Evolutionary conservation across 1,140 invertebrate genomes (phyloP).

Genomic region (Eupeodes corollae): DNA sequence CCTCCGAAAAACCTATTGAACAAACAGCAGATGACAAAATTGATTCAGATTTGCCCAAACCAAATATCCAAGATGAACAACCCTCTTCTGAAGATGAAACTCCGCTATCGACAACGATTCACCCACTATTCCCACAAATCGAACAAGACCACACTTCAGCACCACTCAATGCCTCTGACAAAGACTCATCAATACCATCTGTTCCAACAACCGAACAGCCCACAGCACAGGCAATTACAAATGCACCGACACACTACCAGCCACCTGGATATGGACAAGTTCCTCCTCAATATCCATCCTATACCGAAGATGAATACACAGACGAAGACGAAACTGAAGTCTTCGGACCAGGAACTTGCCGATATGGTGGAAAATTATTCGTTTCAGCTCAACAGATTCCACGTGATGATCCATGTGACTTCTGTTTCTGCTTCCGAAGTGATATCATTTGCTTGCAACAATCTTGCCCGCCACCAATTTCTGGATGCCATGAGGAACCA

Average conservation of each 20-base stretch:
- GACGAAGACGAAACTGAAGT: conserved; percentile 58
- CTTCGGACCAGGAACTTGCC: conserved; percentile 77
- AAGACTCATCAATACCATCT: conserved; percentile 10
- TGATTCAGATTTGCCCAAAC: not conserved
- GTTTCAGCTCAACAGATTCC: conserved; percentile 91
- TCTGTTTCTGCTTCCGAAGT: conserved; percentile 93
- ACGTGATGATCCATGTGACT: conserved; percentile 85
- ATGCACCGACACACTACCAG: conserved; percentile 12
- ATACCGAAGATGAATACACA: conserved; percentile 48
- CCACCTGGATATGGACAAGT: conserved; percentile 30
- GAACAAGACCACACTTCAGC: conserved; percentile 7
- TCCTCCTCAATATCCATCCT: conserved; percentile 30
- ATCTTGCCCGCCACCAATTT: conserved; percentile 85
- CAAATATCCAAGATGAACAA: conserved; percentile 1
- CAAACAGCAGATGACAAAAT: not conserved
- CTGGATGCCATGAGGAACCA: conserved; percentile 78
- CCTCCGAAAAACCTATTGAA: not conserved
- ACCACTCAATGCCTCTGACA: conserved; percentile 13
- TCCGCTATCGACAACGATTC: conserved; percentile 15
- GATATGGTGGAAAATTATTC: conserved; percentile 83
- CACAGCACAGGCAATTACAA: conserved; percentile 8
- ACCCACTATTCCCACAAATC: conserved; percentile 24
- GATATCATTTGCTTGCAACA: conserved; percentile 92
- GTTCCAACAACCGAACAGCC: conserved; percentile 4
- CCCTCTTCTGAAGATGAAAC: conserved; percentile 5